Base-by-base conservation (phyloP, 92 coral and sea anemone species). In the Bergia puertoricense region DNA sequence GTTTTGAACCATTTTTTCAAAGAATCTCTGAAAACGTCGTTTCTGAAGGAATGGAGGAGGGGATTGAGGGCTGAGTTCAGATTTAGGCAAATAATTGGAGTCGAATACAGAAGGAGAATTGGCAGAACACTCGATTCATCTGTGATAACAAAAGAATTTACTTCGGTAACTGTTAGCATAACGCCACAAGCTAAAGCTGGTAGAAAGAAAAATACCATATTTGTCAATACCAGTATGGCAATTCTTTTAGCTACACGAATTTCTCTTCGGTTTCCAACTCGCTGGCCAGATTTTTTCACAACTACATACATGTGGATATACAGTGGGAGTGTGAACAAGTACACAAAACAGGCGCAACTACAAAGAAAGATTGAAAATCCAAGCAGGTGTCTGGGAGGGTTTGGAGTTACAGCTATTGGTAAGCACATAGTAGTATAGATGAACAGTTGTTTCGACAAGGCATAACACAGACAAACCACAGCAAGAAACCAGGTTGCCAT, bases 221-320 rank as follows among this genome's bases (percentile, higher is more conserved):
- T 69, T 23, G 75, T 69, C 75, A 69, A 8, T 11, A 69, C 75
- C 38, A 69, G 11, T 37, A 69, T 0, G 10, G 75, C 75, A 37
- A 69, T 69, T 69, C 75, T 69, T 23, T 69, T 69, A 3, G 75
- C 30, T 69, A 69, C 30, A 69, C 38, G 10, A 20, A 37, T 8
- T 37, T 69, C 75, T 69, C 75, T 69, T 23, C 75, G 38, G 18
- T 2, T 69, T 69, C 75, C 75, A 30, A 69, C 39, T 3, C 6
- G 13, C 39, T 69, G 75, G 75, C 75, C 38, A 37, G 75, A 69
- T 37, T 22, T 20, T 20, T 69, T 69, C 38, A 69, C 75, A n/a
- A 69, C 75, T 23, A 37, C 75, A 69, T 69, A 69, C 39, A 69
- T 69, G 39, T 69, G 75, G 75, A 69, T 30, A 69, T 69, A 69